phyloP scores from a whole-genome alignment of 2,888 invertebrate species.

The Pseudococcus longispinus region DNA sequence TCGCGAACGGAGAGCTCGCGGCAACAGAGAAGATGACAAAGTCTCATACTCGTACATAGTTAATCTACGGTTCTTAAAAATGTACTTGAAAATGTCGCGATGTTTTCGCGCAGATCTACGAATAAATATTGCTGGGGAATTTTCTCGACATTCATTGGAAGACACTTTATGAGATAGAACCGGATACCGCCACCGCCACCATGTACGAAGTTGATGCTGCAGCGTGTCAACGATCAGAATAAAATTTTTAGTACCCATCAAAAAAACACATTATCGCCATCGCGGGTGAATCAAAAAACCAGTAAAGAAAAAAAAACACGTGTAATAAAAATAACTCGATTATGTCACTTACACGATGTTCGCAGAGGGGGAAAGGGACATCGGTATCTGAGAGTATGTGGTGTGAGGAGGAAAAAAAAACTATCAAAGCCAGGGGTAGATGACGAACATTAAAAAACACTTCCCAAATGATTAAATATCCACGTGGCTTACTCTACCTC shows the following conservation, averaged over 20 bases:
- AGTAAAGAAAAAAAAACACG: conserved; percentile 42
- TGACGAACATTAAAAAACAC: conserved; percentile 37
- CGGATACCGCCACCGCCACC: background rate
- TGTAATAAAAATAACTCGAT: conserved; percentile 52
- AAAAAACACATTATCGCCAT: conserved; percentile 51
- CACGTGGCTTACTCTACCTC: conserved; percentile 47
- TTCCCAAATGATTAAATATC: conserved; percentile 49
- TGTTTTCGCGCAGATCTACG: background rate
- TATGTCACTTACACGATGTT: background rate
- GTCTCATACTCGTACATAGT: background rate
- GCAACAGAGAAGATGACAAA: background rate
- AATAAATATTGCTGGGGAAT: background rate
- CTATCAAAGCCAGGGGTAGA: conserved; percentile 37
- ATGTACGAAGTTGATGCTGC: background rate
- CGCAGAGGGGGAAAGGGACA: background rate
- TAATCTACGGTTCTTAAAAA: background rate
- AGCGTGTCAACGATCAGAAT: conserved; percentile 18
- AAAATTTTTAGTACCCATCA: conserved; percentile 46
- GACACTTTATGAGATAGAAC: background rate
- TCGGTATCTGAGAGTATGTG: background rate
- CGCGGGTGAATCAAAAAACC: conserved; percentile 47
- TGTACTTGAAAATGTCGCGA: background rate
- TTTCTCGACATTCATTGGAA: background rate
- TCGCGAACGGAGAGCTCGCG: background rate
- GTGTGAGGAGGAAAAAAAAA: background rate